These are phyloP conservation scores for Scaptodrosophila latifasciaeformis DNA, from an alignment of 2,888 invertebrate species.

Conservation along the genomic window DNA sequence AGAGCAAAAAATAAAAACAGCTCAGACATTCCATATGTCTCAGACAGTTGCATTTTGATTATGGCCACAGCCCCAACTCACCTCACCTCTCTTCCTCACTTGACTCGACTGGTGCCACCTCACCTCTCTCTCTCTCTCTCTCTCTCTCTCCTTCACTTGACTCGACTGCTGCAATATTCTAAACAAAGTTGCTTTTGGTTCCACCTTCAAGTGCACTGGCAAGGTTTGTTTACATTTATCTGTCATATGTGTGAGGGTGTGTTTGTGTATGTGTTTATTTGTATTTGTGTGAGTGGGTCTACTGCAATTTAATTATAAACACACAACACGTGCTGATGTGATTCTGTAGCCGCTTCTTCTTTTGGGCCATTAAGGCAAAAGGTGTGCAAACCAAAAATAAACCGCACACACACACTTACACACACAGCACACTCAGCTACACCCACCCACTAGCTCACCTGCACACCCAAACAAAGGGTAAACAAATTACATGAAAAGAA, in stretches of 20 bases:
- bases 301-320: slow-evolving; percentile 61
- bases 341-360: no score
- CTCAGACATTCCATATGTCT: background rate
- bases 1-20: background rate
- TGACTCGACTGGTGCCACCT: no score
- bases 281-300: no score
- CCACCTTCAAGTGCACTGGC: background rate
- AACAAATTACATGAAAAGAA: no score
- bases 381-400: slow-evolving; percentile 55
- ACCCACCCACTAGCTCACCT: slow-evolving; percentile 18
- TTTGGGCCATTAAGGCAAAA: slow-evolving; percentile 15
- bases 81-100: no score
- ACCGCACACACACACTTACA: slow-evolving; percentile 7
- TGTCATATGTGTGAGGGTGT: background rate
- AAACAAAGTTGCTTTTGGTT: no score
- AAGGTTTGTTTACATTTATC: background rate
- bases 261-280: no score
- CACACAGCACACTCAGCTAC: slow-evolving; percentile 21
- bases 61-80: slow-evolving; percentile 47
- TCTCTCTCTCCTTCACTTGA: no score
- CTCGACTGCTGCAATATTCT: no score
- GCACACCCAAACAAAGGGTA: background rate
- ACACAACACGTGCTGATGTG: slow-evolving; percentile 52
- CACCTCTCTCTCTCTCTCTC: no score
- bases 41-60: slow-evolving; percentile 59